phyloP scores from a whole-genome alignment of 2,113 vertebrate species.

The Sitta europaea region DNA sequence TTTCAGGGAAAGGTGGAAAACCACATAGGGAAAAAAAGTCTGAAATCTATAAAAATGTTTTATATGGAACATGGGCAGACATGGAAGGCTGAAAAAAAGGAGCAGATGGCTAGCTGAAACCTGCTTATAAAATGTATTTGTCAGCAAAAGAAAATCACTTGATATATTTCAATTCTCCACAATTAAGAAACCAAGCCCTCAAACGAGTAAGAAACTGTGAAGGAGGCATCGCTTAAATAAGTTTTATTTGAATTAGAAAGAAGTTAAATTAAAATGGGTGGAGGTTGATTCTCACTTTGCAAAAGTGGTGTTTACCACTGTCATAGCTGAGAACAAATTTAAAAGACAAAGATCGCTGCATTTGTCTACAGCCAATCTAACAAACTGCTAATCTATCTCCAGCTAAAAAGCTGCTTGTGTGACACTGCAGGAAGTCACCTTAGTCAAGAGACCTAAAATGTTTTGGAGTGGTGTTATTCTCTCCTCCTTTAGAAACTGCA shows the following conservation, averaged over 20 bases:
- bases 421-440: background rate
- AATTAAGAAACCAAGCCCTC: background rate
- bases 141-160: background rate
- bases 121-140: background rate
- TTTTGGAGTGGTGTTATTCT: background rate
- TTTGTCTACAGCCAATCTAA: background rate
- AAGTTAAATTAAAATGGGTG: conserved; percentile 13
- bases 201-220: background rate
- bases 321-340: background rate
- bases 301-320: conserved; percentile 3
- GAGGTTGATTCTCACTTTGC: background rate
- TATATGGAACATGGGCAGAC: background rate
- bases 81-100: background rate
- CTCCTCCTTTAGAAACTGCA: background rate
- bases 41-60: background rate
- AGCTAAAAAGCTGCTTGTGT: background rate
- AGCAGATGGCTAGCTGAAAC: background rate
- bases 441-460: background rate
- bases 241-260: conserved; percentile 23
- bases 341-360: background rate
- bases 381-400: background rate
- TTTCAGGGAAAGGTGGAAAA: background rate
- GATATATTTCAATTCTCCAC: background rate
- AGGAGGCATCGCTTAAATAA: background rate
- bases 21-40: background rate